Evolutionary conservation across 2,113 vertebrate species (phyloP), one percentile per base, ranked within the genome.

Genomic region (Bos javanicus): DNA sequence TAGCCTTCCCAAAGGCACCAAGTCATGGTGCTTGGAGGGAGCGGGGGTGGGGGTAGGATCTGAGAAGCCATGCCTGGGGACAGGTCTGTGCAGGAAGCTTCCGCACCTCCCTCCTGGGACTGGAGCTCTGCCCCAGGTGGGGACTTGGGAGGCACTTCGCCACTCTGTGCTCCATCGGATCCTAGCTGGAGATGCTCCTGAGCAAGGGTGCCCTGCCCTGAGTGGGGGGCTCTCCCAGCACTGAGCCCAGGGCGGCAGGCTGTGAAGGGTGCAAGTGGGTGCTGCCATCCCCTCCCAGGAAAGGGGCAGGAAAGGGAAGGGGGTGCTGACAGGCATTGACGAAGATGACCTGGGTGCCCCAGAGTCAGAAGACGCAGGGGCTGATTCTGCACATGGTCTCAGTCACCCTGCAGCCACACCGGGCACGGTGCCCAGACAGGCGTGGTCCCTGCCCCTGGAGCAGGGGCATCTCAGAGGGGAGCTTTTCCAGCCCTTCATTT

Each of bases 51-150:
- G 23, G 14, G 16, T 81, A 33, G 17, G n/a, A 3, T 2, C n/a
- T 13, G 5, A 62, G 33, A 23, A 30, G 14, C 91, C 30, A 0
- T 0, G 1, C 0, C 0, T 4, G 10, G 67, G 43, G 9, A 6
- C 7, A 28, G 81, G 39, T 19, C 36, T 64, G 19, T 71, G 81
- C 52, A 28, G 52, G 52, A 59, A 5, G 3, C n/a, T 0, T 36
- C 25, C 48, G 9, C 25, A 28, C 54, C 25, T 62, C 19, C 4
- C 36, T 25, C 30, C 0, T 0, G 33, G 33, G 23, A 48, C 14
- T n/a, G 39, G 39, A 43, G 26, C 92, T n/a, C 2, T 21, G 43
- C 39, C 14, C 19, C 0, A 6, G 46, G 26, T 26, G 2, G 67
- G 21, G 56, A 33, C 12, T 3, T 7, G 15, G 56, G 48, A 21